These are phyloP conservation scores for Ctenoplectra terminalis DNA, from an alignment of 1,140 invertebrate genomes.

Conservation along the genomic window DNA sequence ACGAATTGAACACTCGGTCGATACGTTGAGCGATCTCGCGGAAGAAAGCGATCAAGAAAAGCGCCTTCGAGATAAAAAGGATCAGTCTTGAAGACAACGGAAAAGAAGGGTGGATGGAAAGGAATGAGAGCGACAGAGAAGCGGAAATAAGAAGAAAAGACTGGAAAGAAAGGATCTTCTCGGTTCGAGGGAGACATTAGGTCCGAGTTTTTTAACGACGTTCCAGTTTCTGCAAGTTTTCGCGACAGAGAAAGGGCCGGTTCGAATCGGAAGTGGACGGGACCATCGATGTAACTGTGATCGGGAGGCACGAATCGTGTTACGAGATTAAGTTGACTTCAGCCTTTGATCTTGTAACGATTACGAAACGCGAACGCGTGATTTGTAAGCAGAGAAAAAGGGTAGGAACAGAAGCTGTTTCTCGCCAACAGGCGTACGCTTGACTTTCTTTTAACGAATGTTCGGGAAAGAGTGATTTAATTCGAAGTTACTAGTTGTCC, in stretches of 20 bases:
- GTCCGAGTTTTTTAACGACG: conserved; percentile 57
- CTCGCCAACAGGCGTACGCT: background rate
- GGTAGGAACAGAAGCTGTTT: background rate
- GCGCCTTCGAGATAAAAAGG: conserved; percentile 53
- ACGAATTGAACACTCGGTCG: background rate
- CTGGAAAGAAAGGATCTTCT: conserved; percentile 2
- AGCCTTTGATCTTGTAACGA: conserved; percentile 42
- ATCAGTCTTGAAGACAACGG: conserved; percentile 12
- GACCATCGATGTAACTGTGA: background rate
- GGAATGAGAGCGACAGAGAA: background rate
- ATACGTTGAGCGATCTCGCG: conserved; percentile 36
- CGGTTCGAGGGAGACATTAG: conserved; percentile 23
- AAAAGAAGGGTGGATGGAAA: background rate
- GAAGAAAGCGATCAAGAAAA: conserved; percentile 23
- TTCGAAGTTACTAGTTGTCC: conserved; percentile 33
- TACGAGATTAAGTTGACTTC: conserved; percentile 44
- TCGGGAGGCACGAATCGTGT: conserved; percentile 9
- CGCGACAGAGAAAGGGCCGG: conserved; percentile 6
- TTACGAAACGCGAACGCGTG: conserved; percentile 1
- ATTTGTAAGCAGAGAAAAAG: background rate
- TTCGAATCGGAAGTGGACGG: conserved; percentile 4
- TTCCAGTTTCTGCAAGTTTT: conserved; percentile 32
- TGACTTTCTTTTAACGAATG: background rate
- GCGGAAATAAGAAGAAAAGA: conserved; percentile 33
- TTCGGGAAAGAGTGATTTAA: conserved; percentile 22